Percentiles rank a stretch among this genome's conserved stretches.
Conservation (phyloP, 2,113 vertebrate species). For the Malaclemys terrapin region DNA sequence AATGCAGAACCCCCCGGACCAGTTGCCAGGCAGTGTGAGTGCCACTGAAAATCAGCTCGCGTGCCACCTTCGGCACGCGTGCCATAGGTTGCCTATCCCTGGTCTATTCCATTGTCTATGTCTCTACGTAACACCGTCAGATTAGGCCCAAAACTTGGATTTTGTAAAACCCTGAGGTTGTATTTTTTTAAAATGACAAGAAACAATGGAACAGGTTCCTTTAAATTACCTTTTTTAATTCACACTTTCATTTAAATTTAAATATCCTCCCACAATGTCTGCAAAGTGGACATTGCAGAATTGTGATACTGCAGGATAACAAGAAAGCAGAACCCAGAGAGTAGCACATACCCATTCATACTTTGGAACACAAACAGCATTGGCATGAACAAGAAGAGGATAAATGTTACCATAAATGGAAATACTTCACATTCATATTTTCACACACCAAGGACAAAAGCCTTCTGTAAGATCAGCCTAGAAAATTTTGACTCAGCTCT, state of each 20-base stretch:
- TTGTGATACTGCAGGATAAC: background rate
- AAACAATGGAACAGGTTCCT: background rate
- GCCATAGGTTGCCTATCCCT: no score
- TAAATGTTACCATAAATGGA: background rate
- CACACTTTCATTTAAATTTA: background rate
- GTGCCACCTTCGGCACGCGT: no score
- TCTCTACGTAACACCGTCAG: background rate
- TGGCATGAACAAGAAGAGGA: background rate
- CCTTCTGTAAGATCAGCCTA: background rate
- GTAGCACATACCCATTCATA: background rate
- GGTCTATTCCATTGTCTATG: background rate
- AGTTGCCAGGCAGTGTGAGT: no score
- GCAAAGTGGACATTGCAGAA: background rate
- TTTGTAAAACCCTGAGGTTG: background rate
- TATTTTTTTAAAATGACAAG: background rate
- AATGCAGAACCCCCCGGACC: no score
- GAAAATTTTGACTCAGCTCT: constrained; percentile 44
- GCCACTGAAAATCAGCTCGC: no score
- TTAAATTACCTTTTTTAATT: background rate
- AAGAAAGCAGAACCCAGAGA: background rate
- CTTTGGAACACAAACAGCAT: rapidly evolving
- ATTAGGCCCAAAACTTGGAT: background rate
- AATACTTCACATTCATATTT: background rate
- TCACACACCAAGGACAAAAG: background rate
- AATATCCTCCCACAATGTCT: background rate